Percentiles rank a stretch among this genome's conserved stretches.
phyloP scores from a whole-genome alignment of 2,113 vertebrate genomes.

The Peucedramus taeniatus region DNA sequence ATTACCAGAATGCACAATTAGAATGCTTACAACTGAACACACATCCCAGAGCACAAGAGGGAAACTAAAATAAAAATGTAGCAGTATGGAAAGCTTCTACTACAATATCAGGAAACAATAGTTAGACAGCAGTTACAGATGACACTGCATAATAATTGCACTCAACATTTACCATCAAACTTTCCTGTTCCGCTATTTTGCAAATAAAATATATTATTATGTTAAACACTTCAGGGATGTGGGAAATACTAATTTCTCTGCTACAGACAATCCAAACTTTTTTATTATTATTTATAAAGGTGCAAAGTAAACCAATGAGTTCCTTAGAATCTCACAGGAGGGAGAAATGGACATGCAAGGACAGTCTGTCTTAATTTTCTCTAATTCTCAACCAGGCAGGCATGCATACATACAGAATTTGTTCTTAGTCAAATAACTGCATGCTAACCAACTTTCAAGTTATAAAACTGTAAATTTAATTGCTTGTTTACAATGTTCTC shows the following conservation, averaged over 20 bases:
- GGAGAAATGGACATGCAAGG: background rate
- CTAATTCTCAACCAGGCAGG: background rate
- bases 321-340: background rate
- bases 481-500: background rate
- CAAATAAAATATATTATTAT: background rate
- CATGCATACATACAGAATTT: background rate
- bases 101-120: background rate
- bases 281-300: background rate
- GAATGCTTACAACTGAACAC: background rate
- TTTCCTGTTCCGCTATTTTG: background rate
- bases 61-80: background rate
- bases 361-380: background rate
- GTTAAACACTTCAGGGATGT: background rate
- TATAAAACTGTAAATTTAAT: background rate
- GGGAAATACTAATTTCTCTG: background rate
- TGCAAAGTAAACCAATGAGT: background rate
- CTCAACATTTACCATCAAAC: background rate
- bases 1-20: background rate
- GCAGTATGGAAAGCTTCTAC: background rate
- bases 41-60: background rate
- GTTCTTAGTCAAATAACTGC: background rate
- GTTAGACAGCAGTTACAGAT: background rate
- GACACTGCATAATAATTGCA: background rate
- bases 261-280: background rate
- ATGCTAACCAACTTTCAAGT: background rate